Percentiles rank a stretch among this genome's conserved stretches.
Evolutionary conservation across 1,140 invertebrate genomes (phyloP).

Genomic region (Calliphora vicina): DNA sequence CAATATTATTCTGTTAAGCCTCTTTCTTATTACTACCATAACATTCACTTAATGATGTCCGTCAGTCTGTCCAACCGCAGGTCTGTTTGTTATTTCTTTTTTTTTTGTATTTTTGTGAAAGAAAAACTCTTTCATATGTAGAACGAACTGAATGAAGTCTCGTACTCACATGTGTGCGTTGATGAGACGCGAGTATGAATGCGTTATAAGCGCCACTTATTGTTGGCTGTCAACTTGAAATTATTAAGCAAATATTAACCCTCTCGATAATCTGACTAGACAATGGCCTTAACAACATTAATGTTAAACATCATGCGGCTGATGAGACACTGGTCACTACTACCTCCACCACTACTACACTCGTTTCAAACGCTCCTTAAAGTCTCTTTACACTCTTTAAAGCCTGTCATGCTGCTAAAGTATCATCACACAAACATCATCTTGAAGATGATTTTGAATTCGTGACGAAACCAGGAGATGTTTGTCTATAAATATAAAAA

Average conservation of each 20-base stretch:
- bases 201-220: slow-evolving; percentile 57
- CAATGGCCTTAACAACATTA: slow-evolving; percentile 28
- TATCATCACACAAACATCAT: slow-evolving; percentile 4
- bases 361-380: neutral
- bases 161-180: too few relatives aligned
- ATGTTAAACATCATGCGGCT: neutral
- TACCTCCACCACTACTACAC: neutral
- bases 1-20: neutral
- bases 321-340: neutral
- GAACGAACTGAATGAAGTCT: too few relatives aligned
- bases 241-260: slow-evolving; percentile 64
- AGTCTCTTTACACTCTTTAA: neutral
- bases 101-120: too few relatives aligned
- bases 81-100: too few relatives aligned
- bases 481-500: neutral
- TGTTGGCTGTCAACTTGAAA: slow-evolving; percentile 60
- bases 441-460: neutral
- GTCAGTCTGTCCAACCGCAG: neutral
- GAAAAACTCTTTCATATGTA: too few relatives aligned
- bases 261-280: slow-evolving; percentile 53
- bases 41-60: neutral
- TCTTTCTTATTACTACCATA: neutral
- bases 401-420: neutral
- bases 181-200: neutral
- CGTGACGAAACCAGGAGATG: slow-evolving; percentile 11